phyloP scores from a whole-genome alignment of 2,797 vertebrate species.

The Chloroceryle inda region DNA sequence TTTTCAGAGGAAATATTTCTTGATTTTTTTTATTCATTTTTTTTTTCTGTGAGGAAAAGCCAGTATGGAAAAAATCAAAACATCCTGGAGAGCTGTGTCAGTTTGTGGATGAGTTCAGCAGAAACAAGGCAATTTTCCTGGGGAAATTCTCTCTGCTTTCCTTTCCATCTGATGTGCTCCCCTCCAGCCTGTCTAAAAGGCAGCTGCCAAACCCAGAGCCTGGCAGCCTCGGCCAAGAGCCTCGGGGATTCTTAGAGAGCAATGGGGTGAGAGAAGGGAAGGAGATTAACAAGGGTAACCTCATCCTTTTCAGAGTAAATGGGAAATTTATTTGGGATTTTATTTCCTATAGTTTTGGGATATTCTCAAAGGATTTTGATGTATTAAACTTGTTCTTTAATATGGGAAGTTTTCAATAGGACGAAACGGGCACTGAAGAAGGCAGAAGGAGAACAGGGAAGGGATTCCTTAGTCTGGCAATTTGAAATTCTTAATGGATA shows the following conservation, averaged over 20 bases:
- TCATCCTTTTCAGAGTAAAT: background rate
- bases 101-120: background rate
- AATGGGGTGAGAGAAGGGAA: background rate
- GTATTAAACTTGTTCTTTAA: background rate
- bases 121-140: background rate
- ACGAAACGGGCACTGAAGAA: background rate
- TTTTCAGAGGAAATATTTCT: background rate
- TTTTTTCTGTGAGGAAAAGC: background rate
- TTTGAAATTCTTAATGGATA: background rate
- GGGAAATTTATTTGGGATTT: background rate
- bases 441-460: background rate
- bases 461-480: background rate
- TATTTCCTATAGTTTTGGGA: background rate
- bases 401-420: background rate
- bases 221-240: background rate
- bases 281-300: background rate
- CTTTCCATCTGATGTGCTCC: rapidly evolving
- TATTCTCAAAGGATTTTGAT: background rate
- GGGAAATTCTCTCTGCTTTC: background rate
- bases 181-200: background rate
- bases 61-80: conserved; percentile 9
- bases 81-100: background rate
- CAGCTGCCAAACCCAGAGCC: background rate
- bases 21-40: background rate
- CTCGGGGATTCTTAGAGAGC: background rate